Conservation (phyloP, 1,140 invertebrate genomes). For the Euschistus heros region DNA sequence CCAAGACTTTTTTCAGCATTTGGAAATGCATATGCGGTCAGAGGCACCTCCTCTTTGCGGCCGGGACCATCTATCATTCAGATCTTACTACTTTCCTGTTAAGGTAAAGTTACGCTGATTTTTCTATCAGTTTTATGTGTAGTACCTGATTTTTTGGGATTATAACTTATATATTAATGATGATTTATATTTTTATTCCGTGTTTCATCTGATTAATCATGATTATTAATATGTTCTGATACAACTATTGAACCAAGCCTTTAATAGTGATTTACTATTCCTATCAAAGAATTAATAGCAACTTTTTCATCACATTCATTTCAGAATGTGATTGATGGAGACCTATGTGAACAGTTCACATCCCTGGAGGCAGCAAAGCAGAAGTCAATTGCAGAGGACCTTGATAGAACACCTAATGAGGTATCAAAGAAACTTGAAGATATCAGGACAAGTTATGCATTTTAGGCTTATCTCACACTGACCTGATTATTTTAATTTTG, state of each 20-base stretch:
- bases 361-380: conserved; percentile 89
- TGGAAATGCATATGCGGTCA: conserved; percentile 99
- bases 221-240: no score
- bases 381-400: conserved; percentile 84
- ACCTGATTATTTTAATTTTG: no score
- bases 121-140: background rate
- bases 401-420: conserved; percentile 90
- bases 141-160: background rate
- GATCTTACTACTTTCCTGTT: conserved; percentile 96
- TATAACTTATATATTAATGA: no score
- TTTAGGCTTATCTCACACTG: conserved; percentile 46
- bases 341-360: conserved; percentile 97
- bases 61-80: conserved; percentile 90
- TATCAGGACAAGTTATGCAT: conserved; percentile 86
- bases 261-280: conserved; percentile 38
- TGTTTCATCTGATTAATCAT: no score
- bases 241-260: no score
- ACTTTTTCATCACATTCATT: conserved; percentile 29
- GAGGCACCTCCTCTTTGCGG: conserved; percentile 95
- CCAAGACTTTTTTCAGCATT: conserved; percentile 97
- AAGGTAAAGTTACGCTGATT: conserved; percentile 58
- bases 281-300: conserved; percentile 66
- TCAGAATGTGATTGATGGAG: conserved; percentile 95
- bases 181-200: no score
- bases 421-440: conserved; percentile 94